A percentile compares a stretch with the other conserved stretches of the same genome.
Evolutionary conservation across 2,797 vertebrate species (phyloP).

Genomic region (Bradypodion pumilum): DNA sequence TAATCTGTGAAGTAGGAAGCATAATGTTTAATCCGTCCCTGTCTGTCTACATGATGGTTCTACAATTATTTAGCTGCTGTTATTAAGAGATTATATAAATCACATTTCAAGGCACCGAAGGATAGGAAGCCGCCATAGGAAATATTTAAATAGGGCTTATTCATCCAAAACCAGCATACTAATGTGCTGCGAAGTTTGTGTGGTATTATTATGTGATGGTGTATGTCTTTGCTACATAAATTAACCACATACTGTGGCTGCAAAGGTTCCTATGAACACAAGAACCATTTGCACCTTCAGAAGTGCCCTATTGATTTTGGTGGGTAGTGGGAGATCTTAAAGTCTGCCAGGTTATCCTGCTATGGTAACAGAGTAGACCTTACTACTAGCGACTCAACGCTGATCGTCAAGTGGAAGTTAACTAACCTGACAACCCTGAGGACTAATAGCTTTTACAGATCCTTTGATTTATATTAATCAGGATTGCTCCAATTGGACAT

Average conservation of each 20-base stretch:
- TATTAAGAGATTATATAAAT: background rate
- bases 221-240: background rate
- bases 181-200: background rate
- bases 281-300: background rate
- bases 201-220: background rate
- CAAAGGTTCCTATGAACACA: background rate
- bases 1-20: background rate
- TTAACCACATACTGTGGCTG: background rate
- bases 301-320: background rate
- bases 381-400: too few relatives aligned
- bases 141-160: background rate
- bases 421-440: too few relatives aligned
- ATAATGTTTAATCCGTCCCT: slow-evolving; percentile 1
- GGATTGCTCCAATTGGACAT: too few relatives aligned
- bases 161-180: background rate
- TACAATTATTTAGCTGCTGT: background rate
- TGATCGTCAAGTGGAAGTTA: too few relatives aligned
- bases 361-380: too few relatives aligned
- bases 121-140: background rate
- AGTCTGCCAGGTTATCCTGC: too few relatives aligned
- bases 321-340: background rate
- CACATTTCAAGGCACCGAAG: background rate
- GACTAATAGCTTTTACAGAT: too few relatives aligned
- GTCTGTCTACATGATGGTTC: background rate
- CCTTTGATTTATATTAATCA: too few relatives aligned